Percentiles rank a stretch among this genome's conserved stretches.
These are phyloP conservation scores for Acrobasis repandana DNA, from an alignment of 2,888 invertebrate genomes.

Conservation along the genomic window DNA sequence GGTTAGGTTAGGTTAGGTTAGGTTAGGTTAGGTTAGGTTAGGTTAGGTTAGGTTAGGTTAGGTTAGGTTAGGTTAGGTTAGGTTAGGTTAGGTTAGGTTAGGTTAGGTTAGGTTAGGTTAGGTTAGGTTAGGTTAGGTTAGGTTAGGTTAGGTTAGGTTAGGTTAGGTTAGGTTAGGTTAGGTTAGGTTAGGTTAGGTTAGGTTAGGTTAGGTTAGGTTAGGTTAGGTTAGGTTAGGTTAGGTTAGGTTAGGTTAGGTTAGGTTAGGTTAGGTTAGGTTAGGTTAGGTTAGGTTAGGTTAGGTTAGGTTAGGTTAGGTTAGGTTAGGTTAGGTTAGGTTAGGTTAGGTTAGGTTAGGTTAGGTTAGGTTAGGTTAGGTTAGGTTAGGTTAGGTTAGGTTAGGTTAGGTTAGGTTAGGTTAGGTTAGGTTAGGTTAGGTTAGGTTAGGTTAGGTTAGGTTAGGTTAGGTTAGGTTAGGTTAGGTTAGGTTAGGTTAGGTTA, in stretches of 20 bases:
- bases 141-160: constrained; percentile 16
- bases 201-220: constrained; percentile 16
- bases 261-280: constrained; percentile 16
- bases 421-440: constrained; percentile 6
- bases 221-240: constrained; percentile 16
- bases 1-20: constrained; percentile 18
- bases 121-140: constrained; percentile 16
- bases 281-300: constrained; percentile 16
- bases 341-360: constrained; percentile 16
- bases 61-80: constrained; percentile 16
- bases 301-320: constrained; percentile 16
- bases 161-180: constrained; percentile 16
- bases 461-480: constrained; percentile 6
- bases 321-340: constrained; percentile 16
- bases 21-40: constrained; percentile 17
- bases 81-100: constrained; percentile 16
- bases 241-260: constrained; percentile 16
- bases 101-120: constrained; percentile 16
- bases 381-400: constrained; percentile 6
- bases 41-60: constrained; percentile 16
- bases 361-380: constrained; percentile 6
- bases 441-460: constrained; percentile 6
- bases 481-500: constrained; percentile 6
- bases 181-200: constrained; percentile 16
- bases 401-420: constrained; percentile 6